These are phyloP conservation scores for Drosophila santomea DNA, from an alignment of 1,140 invertebrate genomes.

Conservation along the genomic window DNA sequence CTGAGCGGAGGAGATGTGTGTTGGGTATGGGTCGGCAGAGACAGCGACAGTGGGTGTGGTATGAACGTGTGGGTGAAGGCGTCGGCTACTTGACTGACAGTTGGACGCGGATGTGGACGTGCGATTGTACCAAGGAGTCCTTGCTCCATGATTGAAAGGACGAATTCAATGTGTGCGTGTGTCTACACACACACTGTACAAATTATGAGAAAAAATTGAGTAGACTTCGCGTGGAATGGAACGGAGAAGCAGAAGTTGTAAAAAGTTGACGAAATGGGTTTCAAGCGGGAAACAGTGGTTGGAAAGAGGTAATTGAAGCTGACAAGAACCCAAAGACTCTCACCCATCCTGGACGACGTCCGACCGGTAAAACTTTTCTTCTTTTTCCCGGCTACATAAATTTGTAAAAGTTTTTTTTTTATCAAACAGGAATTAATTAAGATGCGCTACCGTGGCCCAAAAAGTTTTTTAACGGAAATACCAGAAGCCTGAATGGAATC, in stretches of 20 bases:
- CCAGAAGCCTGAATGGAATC: slow-evolving; percentile 19
- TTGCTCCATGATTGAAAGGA: slow-evolving; percentile 75
- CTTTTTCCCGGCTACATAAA: slow-evolving; percentile 63
- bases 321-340: slow-evolving; percentile 28
- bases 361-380: slow-evolving; percentile 74
- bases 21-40: neutral
- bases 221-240: slow-evolving; percentile 22
- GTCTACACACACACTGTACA: slow-evolving; percentile 29
- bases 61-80: slow-evolving; percentile 62
- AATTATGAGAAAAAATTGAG: slow-evolving; percentile 78
- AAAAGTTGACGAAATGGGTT: slow-evolving; percentile 81
- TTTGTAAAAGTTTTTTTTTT: slow-evolving; percentile 79
- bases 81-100: slow-evolving; percentile 77
- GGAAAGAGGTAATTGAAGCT: slow-evolving; percentile 46
- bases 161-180: slow-evolving; percentile 72
- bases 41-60: slow-evolving; percentile 14
- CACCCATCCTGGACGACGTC: slow-evolving; percentile 23
- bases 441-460: slow-evolving; percentile 50
- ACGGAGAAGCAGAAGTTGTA: slow-evolving; percentile 43
- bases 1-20: neutral
- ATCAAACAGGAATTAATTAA: slow-evolving; percentile 83
- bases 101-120: slow-evolving; percentile 67
- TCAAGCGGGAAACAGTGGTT: slow-evolving; percentile 17
- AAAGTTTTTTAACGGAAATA: slow-evolving; percentile 53
- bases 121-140: slow-evolving; percentile 54